Percentiles rank a stretch among this genome's conserved stretches.
Evolutionary conservation across 2,113 vertebrate genomes (phyloP).

Genomic region (Phaetusa simplex): DNA sequence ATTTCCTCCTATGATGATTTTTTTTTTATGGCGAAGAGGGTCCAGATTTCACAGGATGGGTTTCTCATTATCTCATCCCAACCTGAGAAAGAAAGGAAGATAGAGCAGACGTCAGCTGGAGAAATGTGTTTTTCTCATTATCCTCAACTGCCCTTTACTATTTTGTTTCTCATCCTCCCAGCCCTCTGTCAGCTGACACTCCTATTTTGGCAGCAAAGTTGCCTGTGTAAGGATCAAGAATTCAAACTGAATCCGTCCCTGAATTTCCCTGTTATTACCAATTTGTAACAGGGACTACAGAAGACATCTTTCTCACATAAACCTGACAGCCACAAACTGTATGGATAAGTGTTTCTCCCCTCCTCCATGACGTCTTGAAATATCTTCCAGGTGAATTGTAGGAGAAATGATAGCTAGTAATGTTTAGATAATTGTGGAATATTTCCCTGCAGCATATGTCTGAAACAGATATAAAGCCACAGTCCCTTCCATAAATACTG

Average conservation of each 20-base stretch:
- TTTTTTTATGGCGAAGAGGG: background rate
- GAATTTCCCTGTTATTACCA: background rate
- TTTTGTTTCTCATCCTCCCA: conserved; percentile 11
- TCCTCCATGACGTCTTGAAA: conserved; percentile 24
- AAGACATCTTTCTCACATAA: background rate
- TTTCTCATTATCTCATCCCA: conserved; percentile 57
- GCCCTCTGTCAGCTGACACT: background rate
- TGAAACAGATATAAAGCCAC: background rate
- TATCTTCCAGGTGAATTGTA: background rate
- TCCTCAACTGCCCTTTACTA: conserved; percentile 46
- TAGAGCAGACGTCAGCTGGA: background rate
- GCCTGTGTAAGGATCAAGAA: background rate
- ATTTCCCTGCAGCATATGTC: background rate
- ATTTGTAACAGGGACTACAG: background rate
- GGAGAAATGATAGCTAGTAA: background rate
- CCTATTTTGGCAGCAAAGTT: background rate
- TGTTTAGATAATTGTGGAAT: background rate
- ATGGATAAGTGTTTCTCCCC: background rate
- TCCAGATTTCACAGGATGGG: conserved; percentile 61
- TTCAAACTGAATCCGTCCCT: background rate
- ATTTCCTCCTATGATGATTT: conserved; percentile 18
- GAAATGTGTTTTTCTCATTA: conserved; percentile 62
- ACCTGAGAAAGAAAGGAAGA: background rate
- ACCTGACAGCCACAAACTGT: background rate
- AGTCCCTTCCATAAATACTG: background rate